A percentile compares a stretch with the other conserved stretches of the same genome.
These are phyloP conservation scores for Venusia cambrica DNA, from an alignment of 2,888 invertebrate species.

Conservation along the genomic window DNA sequence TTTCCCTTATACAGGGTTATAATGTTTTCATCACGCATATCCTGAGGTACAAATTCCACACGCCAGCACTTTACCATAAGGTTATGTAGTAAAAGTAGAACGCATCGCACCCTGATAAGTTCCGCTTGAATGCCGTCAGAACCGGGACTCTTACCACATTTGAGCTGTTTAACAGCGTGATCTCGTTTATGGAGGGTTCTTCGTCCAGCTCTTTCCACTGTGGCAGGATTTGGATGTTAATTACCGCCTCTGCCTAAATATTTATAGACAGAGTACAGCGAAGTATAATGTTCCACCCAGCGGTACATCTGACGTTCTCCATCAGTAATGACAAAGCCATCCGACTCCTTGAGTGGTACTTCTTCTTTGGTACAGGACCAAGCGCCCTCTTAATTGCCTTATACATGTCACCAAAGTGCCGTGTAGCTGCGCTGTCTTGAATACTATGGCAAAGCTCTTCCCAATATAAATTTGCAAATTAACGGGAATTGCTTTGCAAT, in stretches of 20 bases:
- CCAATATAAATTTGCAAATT: neutral
- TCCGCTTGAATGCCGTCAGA: neutral
- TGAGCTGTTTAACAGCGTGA: no score
- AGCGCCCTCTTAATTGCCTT: neutral
- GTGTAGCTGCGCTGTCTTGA: neutral
- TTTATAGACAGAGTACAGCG: no score
- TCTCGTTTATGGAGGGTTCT: no score
- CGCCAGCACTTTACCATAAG: conserved; percentile 4
- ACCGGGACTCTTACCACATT: neutral
- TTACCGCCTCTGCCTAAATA: no score
- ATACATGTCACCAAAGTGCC: neutral
- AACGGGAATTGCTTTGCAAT: neutral
- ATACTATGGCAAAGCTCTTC: conserved; percentile 1
- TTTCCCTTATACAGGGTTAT: no score
- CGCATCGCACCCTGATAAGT: neutral
- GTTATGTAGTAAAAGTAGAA: conserved; percentile 5
- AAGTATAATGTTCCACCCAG: no score
- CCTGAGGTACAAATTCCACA: no score
- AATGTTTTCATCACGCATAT: no score
- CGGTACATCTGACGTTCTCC: neutral
- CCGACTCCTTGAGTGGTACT: neutral
- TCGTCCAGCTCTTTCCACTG: no score
- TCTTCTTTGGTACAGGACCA: conserved; percentile 1
- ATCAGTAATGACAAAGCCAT: neutral
- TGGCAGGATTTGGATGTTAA: no score